Evolutionary conservation across 2,113 vertebrate species (phyloP).

Genomic region (Prolemur simus): DNA sequence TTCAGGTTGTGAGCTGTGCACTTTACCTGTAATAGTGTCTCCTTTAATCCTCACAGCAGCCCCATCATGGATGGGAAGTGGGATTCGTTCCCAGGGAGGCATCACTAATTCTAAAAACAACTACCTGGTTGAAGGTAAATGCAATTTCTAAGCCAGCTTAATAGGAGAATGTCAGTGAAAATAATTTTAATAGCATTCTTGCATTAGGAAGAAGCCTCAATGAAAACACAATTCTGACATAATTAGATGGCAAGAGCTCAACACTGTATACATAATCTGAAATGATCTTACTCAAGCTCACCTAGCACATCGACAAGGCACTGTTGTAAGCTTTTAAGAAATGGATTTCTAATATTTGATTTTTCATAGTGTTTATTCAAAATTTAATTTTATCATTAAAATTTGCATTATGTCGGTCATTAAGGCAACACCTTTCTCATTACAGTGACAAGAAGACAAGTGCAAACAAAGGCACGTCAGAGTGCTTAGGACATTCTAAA

Average conservation of each 20-base stretch:
- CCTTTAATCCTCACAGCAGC: neutral
- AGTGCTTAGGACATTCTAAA: neutral
- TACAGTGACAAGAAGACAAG: constrained; percentile 26
- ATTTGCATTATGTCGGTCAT: constrained; percentile 64
- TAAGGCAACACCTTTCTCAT: constrained; percentile 9
- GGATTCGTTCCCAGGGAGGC: neutral
- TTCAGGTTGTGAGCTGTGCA: neutral
- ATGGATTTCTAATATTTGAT: constrained; percentile 77
- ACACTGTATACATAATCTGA: constrained; percentile 32
- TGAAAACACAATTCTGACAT: constrained; percentile 2
- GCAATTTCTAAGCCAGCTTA: neutral
- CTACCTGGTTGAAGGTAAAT: neutral
- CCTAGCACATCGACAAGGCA: neutral
- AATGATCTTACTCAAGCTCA: constrained; percentile 58
- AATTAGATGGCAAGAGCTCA: constrained; percentile 56
- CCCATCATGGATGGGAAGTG: neutral
- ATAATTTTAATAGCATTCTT: neutral
- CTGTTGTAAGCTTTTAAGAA: constrained; percentile 20
- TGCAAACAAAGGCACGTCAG: neutral
- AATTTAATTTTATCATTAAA: constrained; percentile 76
- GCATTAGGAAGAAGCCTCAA: constrained; percentile 7
- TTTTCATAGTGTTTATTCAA: constrained; percentile 79
- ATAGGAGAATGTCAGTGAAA: constrained; percentile 2
- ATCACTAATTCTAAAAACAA: neutral
- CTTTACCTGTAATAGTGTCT: neutral